A percentile compares a stretch with the other conserved stretches of the same genome.
Conservation (phyloP, 2,797 vertebrate genomes). For the Moxostoma hubbsi region DNA sequence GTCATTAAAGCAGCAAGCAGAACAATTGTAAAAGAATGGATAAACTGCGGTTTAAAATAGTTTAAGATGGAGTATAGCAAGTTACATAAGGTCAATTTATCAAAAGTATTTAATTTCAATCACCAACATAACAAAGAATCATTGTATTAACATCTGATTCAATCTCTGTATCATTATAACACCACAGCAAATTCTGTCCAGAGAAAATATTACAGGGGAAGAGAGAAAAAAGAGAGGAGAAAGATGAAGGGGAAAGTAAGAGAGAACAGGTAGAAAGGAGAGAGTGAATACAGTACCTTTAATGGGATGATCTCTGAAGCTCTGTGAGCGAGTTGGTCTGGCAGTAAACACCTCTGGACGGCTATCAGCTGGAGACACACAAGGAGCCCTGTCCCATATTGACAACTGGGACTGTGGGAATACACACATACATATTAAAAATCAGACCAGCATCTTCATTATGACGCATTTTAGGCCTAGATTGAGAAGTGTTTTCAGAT, state of each 20-base stretch:
- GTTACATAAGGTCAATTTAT: too few relatives aligned
- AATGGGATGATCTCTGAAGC: conserved; percentile 77
- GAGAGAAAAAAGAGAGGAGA: conserved; percentile 6
- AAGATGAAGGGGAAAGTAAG: background rate
- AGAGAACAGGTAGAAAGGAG: background rate
- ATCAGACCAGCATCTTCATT: background rate
- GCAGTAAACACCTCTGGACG: conserved; percentile 86
- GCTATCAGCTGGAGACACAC: conserved; percentile 84
- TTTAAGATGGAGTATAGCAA: too few relatives aligned
- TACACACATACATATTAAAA: conserved; percentile 15
- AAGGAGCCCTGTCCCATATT: conserved; percentile 76
- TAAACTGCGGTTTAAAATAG: too few relatives aligned
- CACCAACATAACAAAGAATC: too few relatives aligned
- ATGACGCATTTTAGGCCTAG: conserved; percentile 7
- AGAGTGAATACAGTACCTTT: conserved; percentile 70
- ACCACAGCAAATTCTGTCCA: too few relatives aligned
- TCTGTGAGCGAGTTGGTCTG: conserved; percentile 79
- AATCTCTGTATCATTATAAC: too few relatives aligned
- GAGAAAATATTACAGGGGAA: too few relatives aligned
- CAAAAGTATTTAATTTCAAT: too few relatives aligned
- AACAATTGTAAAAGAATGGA: too few relatives aligned
- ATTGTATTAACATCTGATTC: too few relatives aligned
- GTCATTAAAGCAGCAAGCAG: too few relatives aligned
- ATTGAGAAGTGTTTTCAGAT: background rate
- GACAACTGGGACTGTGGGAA: conserved; percentile 72